phyloP scores from a whole-genome alignment of 2,797 vertebrate species.

The Acanthopagrus latus region DNA sequence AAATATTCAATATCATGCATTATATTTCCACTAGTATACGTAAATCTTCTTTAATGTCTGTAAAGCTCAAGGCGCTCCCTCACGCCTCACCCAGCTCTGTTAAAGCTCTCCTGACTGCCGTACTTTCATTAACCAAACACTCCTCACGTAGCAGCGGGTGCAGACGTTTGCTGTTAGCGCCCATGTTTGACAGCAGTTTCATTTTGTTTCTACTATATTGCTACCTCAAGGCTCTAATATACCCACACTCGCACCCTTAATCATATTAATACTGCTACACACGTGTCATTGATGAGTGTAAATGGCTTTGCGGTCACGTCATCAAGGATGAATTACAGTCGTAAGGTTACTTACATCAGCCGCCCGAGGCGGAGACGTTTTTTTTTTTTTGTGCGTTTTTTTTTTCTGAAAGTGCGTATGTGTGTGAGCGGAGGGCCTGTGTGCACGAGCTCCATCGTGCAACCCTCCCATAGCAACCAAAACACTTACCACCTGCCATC shows the following conservation, averaged over 20 bases:
- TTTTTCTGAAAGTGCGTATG: not conserved
- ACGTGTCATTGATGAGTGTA: conserved; percentile 45
- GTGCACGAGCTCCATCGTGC: not conserved
- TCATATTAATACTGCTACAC: conserved; percentile 38
- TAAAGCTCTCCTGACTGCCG: not conserved
- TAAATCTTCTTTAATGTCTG: not conserved
- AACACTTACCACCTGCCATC: conserved; percentile 31
- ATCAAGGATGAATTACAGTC: conserved; percentile 42
- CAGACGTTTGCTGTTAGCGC: conserved; percentile 1
- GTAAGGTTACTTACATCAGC: conserved; percentile 41
- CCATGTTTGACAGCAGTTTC: conserved; percentile 34
- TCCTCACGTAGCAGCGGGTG: not conserved
- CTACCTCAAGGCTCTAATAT: conserved; percentile 35
- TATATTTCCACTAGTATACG: too few relatives aligned
- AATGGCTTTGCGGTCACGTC: conserved; percentile 52
- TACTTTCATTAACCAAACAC: conserved; percentile 28
- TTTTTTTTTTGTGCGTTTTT: conserved; percentile 16
- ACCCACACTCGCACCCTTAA: conserved; percentile 28
- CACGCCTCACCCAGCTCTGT: not conserved
- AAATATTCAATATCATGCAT: too few relatives aligned
- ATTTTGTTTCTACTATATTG: conserved; percentile 39
- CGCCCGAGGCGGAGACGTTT: conserved; percentile 29
- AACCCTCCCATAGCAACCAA: conserved; percentile 54
- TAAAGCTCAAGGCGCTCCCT: not conserved
- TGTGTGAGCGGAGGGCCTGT: not conserved